A percentile compares a stretch with the other conserved stretches of the same genome.
These are phyloP conservation scores for Limosa lapponica DNA, from an alignment of 2,797 vertebrate genomes.

Conservation along the genomic window DNA sequence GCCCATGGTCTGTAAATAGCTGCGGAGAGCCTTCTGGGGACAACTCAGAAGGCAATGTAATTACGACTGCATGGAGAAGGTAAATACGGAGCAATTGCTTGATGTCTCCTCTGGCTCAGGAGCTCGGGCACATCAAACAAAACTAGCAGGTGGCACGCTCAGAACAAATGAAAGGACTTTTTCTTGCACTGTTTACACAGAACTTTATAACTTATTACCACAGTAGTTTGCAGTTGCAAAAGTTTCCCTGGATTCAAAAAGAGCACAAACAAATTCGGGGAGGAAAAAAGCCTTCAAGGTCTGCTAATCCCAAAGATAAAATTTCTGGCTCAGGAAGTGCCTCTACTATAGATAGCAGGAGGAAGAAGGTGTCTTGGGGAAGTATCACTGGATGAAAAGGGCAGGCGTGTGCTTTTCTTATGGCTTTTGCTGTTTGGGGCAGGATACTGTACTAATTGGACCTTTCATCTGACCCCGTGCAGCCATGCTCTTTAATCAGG, in stretches of 20 bases:
- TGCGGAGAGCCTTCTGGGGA: not conserved
- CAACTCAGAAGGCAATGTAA: not conserved
- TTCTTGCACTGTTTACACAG: not conserved
- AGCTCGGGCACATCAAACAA: not conserved
- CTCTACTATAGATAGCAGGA: conserved; percentile 30
- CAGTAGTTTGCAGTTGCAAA: not conserved
- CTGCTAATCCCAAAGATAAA: conserved; percentile 46
- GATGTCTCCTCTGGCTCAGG: not conserved
- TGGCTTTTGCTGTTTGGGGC: not conserved
- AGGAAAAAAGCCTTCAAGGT: conserved; percentile 42
- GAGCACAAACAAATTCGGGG: not conserved
- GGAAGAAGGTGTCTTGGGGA: conserved; percentile 29
- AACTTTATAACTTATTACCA: not conserved
- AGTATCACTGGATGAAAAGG: not conserved
- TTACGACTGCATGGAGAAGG: not conserved
- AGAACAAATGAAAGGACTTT: not conserved
- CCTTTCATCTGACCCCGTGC: not conserved
- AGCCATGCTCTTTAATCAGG: not conserved
- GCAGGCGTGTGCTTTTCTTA: not conserved
- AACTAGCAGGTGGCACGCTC: not conserved
- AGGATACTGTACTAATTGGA: not conserved
- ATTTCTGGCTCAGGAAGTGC: conserved; percentile 32
- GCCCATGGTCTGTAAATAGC: not conserved
- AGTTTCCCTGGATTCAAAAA: not conserved
- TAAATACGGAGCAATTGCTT: not conserved